Evolutionary conservation across 2,888 invertebrate species (phyloP).

Genomic region (Watsonalla binaria): DNA sequence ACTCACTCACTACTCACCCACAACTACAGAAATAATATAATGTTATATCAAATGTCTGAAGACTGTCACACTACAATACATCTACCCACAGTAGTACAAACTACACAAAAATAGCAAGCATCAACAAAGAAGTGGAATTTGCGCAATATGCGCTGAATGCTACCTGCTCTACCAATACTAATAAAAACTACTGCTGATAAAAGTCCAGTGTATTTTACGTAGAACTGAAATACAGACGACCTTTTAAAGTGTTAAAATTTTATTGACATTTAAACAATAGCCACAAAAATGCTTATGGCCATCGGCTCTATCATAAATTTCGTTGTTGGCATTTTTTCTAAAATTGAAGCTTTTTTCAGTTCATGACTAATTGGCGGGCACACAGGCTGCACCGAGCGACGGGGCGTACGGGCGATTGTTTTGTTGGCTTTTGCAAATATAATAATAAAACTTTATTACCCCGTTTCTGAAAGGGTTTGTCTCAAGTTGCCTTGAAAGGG

Average conservation of each 20-base stretch:
- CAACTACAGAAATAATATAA: constrained; percentile 68
- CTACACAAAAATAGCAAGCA: not conserved
- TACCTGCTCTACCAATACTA: constrained; percentile 30
- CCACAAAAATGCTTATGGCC: constrained; percentile 54
- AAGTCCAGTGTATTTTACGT: constrained; percentile 32
- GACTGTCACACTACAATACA: constrained; percentile 23
- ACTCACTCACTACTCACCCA: constrained; percentile 33
- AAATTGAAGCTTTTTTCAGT: constrained; percentile 50
- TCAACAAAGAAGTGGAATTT: constrained; percentile 14
- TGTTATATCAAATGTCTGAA: constrained; percentile 68
- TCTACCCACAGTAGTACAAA: not conserved
- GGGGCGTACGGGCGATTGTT: constrained; percentile 64
- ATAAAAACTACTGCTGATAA: constrained; percentile 18
- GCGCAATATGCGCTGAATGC: constrained; percentile 19
- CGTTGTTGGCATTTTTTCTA: constrained; percentile 59
- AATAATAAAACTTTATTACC: constrained; percentile 76
- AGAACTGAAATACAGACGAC: constrained; percentile 49
- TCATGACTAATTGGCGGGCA: constrained; percentile 70
- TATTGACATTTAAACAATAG: constrained; percentile 60
- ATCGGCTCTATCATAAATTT: constrained; percentile 61
- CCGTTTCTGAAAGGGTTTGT: constrained; percentile 75
- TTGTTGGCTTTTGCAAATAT: constrained; percentile 69
- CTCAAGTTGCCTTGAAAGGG: constrained; percentile 61
- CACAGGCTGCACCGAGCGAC: constrained; percentile 42
- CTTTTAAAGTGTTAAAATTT: constrained; percentile 65